Evolutionary conservation across 2,888 invertebrate species (phyloP).

Genomic region (Hydrotaea diabolus): DNA sequence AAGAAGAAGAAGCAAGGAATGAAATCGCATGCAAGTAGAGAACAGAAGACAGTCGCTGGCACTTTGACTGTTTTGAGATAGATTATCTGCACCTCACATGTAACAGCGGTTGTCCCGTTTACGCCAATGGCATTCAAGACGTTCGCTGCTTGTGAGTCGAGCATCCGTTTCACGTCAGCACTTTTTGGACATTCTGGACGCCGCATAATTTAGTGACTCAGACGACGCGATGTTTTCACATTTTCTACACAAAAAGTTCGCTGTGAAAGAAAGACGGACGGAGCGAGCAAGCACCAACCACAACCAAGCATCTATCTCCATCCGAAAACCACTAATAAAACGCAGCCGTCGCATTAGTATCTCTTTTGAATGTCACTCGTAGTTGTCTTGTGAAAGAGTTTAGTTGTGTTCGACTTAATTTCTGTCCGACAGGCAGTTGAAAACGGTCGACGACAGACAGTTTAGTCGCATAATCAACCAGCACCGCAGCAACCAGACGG

Average conservation of each 20-base stretch:
- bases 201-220: slow-evolving; percentile 77
- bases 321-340: neutral
- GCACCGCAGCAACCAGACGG: too few species aligned
- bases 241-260: slow-evolving; percentile 63
- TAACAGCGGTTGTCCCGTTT: slow-evolving; percentile 43
- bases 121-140: neutral
- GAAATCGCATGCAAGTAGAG: slow-evolving; percentile 55
- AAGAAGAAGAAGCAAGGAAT: slow-evolving; percentile 26
- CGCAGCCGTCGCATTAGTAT: neutral
- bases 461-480: too few species aligned
- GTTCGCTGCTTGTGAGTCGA: neutral
- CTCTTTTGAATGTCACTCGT: neutral
- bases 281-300: neutral
- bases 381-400: neutral
- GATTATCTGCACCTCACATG: too few species aligned
- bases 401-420: neutral
- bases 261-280: slow-evolving; percentile 46
- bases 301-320: neutral
- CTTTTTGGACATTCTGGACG: slow-evolving; percentile 57
- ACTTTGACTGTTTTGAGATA: slow-evolving; percentile 43
- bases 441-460: too few species aligned
- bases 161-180: neutral
- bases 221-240: slow-evolving; percentile 77
- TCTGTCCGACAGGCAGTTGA: too few species aligned
- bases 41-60: slow-evolving; percentile 44